phyloP scores from a whole-genome alignment of 2,888 invertebrate genomes.

The Calliscelio sp. region DNA sequence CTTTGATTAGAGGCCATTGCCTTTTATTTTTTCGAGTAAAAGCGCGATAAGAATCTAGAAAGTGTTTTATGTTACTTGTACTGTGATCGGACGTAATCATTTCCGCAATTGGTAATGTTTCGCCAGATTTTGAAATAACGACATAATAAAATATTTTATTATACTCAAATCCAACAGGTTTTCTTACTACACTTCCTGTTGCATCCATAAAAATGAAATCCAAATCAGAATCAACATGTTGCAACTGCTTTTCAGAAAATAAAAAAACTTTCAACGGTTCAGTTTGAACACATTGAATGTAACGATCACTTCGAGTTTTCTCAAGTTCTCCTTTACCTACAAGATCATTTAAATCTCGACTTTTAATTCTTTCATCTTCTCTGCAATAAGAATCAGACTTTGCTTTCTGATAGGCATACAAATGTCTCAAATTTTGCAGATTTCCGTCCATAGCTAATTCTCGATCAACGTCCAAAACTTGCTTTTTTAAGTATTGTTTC shows the following conservation, averaged over 20 bases:
- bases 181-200: conserved; percentile 17
- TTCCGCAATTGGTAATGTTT: conserved; percentile 26
- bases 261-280: conserved; percentile 16
- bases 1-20: conserved; percentile 3
- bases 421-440: background rate
- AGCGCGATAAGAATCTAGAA: conserved; percentile 3
- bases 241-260: conserved; percentile 17
- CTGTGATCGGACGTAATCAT: conserved; percentile 34
- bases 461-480: background rate
- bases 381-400: conserved; percentile 2
- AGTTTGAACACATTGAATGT: background rate
- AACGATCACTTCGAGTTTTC: background rate
- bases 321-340: conserved; percentile 8
- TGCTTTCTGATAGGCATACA: conserved; percentile 1
- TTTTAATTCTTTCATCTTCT: conserved; percentile 16
- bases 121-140: conserved; percentile 1
- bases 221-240: background rate
- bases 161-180: background rate
- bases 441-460: conserved; percentile 14
- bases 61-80: conserved; percentile 20
- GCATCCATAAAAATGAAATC: conserved; percentile 24
- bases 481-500: background rate
- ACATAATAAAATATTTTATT: conserved; percentile 25
- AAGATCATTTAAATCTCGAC: conserved; percentile 27
- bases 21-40: background rate